Evolutionary conservation across 2,113 vertebrate genomes (phyloP).

Genomic region (Lamprologus ornatipinnis): DNA sequence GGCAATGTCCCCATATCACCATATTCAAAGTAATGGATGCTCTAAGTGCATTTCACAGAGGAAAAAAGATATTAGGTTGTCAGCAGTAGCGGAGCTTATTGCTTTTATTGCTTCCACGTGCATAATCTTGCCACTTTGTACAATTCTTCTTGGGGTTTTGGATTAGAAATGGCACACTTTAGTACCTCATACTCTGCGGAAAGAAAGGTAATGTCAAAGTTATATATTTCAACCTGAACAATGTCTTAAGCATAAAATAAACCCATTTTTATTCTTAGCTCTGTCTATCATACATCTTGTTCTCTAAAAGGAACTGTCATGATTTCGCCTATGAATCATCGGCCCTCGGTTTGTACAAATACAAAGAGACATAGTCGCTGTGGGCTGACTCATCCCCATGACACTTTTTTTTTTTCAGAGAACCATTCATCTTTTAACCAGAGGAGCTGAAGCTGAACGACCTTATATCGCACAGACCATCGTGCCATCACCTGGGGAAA

Average conservation of each 20-base stretch:
- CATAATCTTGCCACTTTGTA: background rate
- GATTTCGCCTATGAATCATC: constrained; percentile 39
- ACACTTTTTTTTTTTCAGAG: background rate
- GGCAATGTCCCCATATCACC: constrained; percentile 22
- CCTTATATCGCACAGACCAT: background rate
- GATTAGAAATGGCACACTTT: background rate
- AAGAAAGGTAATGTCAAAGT: background rate
- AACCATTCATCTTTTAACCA: constrained; percentile 19
- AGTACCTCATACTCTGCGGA: background rate
- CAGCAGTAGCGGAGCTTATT: background rate
- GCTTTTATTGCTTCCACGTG: constrained; percentile 2
- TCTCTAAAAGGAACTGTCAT: constrained; percentile 12
- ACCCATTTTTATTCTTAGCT: background rate
- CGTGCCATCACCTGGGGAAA: constrained; percentile 27
- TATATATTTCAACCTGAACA: constrained; percentile 5
- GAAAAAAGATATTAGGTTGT: constrained; percentile 8
- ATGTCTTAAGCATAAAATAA: background rate
- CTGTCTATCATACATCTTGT: background rate
- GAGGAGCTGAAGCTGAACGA: constrained; percentile 2
- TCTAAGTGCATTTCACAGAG: constrained; percentile 41
- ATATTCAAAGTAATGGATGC: constrained; percentile 47
- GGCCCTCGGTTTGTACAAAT: constrained; percentile 24
- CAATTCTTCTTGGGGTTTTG: background rate
- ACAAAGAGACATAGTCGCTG: constrained; percentile 30
- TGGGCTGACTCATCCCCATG: constrained; percentile 38